Base-by-base conservation (phyloP, 2,888 invertebrate genomes). In the Deroplatys truncata region DNA sequence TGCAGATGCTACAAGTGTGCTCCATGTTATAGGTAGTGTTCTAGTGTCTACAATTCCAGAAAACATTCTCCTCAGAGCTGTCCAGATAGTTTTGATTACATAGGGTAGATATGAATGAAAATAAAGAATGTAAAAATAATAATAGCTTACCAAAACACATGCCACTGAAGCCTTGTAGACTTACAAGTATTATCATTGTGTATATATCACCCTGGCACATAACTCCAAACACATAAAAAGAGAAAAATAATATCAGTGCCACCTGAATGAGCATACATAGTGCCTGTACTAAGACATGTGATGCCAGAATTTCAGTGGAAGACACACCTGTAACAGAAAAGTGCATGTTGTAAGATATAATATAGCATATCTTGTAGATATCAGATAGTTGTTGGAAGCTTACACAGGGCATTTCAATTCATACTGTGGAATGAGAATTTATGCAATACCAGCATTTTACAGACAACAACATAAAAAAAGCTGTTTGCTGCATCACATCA, bases 81-180 rank as follows among this genome's bases (percentile, higher is more conserved):
- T 13, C 13, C 43, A 43, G 13, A 43, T 43, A 43, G 20, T 72
- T 72, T 72, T 72, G 20, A 20, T 72, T 20, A 7, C 25, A 72
- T 4, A 72, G 7, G 20, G 4, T 20, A 72, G 1, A 16, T 72
- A 20, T 20, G 20, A 72, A 72, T 2, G 20, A 72, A 20, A 72
- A 43, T 2, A 0, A 72, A 7, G 3, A 72, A 20, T 56, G 25
- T 72, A 85, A 0, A 85, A 43, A 85, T 28, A 85, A 86, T 31
- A 29, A 13, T 87, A 13, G 20, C 92, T 93, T 93, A 95, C 96
- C 98, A 92, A 97, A 97, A 92, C 96, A 95, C 97, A 98, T 98
- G 90, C 98, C 98, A 92, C 96, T 96, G 88, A 98, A 94, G 1
- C 98, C 98, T 91, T 96, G 95, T 91, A 97, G 93, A 91, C 97